Evolutionary conservation across 1,140 invertebrate genomes (phyloP), one percentile per base, ranked within the genome.

Genomic region (Nylanderia fulva): DNA sequence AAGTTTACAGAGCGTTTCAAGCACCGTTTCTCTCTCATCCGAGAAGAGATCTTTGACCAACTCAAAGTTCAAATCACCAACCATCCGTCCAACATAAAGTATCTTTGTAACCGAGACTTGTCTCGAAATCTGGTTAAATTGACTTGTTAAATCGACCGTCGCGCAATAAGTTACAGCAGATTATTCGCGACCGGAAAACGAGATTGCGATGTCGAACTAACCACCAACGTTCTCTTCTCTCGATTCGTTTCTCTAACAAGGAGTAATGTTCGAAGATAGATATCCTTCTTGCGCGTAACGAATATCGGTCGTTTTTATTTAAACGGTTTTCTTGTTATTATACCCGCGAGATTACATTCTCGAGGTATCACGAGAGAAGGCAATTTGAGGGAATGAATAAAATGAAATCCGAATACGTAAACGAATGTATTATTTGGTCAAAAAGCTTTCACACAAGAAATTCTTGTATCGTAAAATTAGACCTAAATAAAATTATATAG

Each of bases 301-400:
- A 33, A 33, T 33, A 33, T 33, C 29, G 29, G 29, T 33, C 29
- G 29, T 33, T 33, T 33, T 33, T 33, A 33, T 18, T 58, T 24
- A 36, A 58, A 42, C 21, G 77, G 56, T 80, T 18, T 18, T 71
- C 24, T 68, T 36, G 36, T 21, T n/a, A 48, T 18, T 39, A n/a
- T n/a, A 71, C 1, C 66, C 9, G 36, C 21, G 15, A 52, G 21
- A 66, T 29, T 54, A 11, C 39, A 27, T 21, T 42, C n/a, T n/a
- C 29, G 4, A 82, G 45, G 29, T n/a, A 42, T 56, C n/a, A 21
- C 58, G 42, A 8, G n/a, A 7, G 1, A 7, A 15, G 11, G 7
- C 18, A 15, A 72, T 72, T 56, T 56, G 36, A n/a, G n/a, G n/a
- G n/a, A n/a, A n/a, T n/a, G n/a, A n/a, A 36, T 27, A 39, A 27